A percentile compares a stretch with the other conserved stretches of the same genome.
Conservation (phyloP, 2,888 invertebrate genomes). For the Dryococelus australis region DNA sequence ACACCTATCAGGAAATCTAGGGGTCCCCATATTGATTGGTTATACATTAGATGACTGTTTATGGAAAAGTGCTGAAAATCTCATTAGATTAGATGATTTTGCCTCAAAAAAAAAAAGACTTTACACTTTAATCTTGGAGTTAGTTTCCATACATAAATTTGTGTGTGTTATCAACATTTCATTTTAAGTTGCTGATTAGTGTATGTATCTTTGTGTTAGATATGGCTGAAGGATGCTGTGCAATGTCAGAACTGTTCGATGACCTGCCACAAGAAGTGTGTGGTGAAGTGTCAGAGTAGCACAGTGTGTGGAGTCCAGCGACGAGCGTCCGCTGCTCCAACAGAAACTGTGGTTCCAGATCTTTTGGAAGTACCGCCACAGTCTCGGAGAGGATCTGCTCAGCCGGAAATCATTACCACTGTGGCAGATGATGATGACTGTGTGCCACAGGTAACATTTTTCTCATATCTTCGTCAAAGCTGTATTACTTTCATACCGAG, state of each 20-base stretch:
- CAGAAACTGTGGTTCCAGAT: slow-evolving; percentile 40
- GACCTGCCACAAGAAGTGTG: slow-evolving; percentile 96
- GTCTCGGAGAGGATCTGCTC: slow-evolving; percentile 47
- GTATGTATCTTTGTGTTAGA: slow-evolving; percentile 62
- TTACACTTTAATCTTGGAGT: too few species aligned
- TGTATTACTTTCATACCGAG: too few species aligned
- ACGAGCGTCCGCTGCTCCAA: slow-evolving; percentile 44
- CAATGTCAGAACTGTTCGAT: slow-evolving; percentile 89
- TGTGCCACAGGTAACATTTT: slow-evolving; percentile 26
- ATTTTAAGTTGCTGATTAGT: not conserved
- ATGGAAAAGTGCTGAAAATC: too few species aligned
- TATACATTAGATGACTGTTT: too few species aligned
- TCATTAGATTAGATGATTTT: too few species aligned
- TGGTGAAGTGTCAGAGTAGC: slow-evolving; percentile 81
- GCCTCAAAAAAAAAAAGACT: too few species aligned
- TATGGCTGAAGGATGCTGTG: slow-evolving; percentile 96
- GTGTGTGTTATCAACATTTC: too few species aligned
- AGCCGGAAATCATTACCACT: slow-evolving; percentile 53
- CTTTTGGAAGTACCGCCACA: slow-evolving; percentile 42
- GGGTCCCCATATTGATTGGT: too few species aligned
- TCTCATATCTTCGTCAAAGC: too few species aligned
- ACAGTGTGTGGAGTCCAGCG: slow-evolving; percentile 64
- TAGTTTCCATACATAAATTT: too few species aligned
- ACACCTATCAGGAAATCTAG: too few species aligned
- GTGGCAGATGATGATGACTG: slow-evolving; percentile 47